Evolutionary conservation across 2,888 invertebrate genomes (phyloP).

Genomic region (Eilema depressum): DNA sequence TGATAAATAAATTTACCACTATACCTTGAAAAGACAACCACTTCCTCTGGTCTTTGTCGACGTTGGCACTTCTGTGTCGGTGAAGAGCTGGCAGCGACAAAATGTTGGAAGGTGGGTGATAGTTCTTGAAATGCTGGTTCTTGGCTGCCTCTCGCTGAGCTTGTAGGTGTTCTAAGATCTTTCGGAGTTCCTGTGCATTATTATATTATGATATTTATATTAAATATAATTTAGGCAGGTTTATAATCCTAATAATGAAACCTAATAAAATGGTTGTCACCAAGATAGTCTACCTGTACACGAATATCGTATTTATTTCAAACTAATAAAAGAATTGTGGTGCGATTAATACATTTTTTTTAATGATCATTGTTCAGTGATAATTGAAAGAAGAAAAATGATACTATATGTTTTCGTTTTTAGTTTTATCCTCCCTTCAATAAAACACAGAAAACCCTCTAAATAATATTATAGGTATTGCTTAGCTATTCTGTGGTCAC

Average conservation of each 20-base stretch:
- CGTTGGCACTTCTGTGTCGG: slow-evolving; percentile 80
- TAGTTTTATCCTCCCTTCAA: too few relatives aligned
- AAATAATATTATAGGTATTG: too few relatives aligned
- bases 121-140: slow-evolving; percentile 68
- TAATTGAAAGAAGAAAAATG: too few relatives aligned
- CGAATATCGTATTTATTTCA: too few relatives aligned
- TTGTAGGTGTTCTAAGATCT: slow-evolving; percentile 75
- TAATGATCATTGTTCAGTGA: too few relatives aligned
- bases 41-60: slow-evolving; percentile 80
- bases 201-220: not conserved
- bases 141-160: slow-evolving; percentile 76
- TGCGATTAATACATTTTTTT: not conserved
- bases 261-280: too few relatives aligned
- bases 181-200: slow-evolving; percentile 69
- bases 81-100: slow-evolving; percentile 74
- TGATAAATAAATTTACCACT: not conserved
- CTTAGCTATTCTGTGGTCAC: too few relatives aligned
- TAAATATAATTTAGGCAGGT: not conserved
- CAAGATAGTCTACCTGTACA: too few relatives aligned
- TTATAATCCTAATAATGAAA: not conserved
- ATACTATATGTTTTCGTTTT: too few relatives aligned
- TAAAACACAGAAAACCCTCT: too few relatives aligned
- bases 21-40: slow-evolving; percentile 84
- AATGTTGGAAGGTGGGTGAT: slow-evolving; percentile 71
- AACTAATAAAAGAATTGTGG: too few relatives aligned